Evolutionary conservation across 2,888 invertebrate genomes (phyloP).

Genomic region (Hermaeophaga mercurialis): DNA sequence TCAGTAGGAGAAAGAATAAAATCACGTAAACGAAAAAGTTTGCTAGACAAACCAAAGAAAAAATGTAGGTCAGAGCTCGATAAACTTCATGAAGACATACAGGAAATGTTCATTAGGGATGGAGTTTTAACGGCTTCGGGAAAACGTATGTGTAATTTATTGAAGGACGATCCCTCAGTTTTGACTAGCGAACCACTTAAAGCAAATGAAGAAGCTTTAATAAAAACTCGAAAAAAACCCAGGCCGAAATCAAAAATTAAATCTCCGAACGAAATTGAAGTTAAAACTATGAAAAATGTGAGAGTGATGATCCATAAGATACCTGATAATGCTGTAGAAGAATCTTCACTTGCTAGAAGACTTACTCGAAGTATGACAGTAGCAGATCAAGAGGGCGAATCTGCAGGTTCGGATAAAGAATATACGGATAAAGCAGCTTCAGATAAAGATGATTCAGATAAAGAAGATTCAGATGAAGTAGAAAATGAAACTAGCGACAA

Average conservation of each 20-base stretch:
- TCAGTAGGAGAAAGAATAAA: conserved; percentile 44
- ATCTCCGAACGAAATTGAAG: conserved; percentile 19
- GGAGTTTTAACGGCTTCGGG: conserved; percentile 68
- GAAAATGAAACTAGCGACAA: conserved; percentile 43
- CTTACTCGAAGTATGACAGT: conserved; percentile 32
- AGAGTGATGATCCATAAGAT: conserved; percentile 44
- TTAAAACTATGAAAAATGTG: conserved; percentile 42
- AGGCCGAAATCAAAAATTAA: conserved; percentile 35
- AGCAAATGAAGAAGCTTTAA: conserved; percentile 6
- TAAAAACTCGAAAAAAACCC: conserved; percentile 36
- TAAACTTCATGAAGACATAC: conserved; percentile 70
- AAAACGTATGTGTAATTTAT: conserved; percentile 67
- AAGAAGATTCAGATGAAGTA: conserved; percentile 38
- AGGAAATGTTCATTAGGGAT: conserved; percentile 71
- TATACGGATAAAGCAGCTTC: conserved; percentile 42
- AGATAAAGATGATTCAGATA: conserved; percentile 10
- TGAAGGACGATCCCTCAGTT: conserved; percentile 49
- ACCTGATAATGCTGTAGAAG: conserved; percentile 38
- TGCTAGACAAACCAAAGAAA: conserved; percentile 47
- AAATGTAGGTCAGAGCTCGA: conserved; percentile 62
- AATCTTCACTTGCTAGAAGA: conserved; percentile 31
- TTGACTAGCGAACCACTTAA: conserved; percentile 24
- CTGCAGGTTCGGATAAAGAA: conserved; percentile 23
- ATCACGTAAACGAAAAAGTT: conserved; percentile 36
- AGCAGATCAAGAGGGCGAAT: conserved; percentile 34